A percentile compares a stretch with the other conserved stretches of the same genome.
Conservation (phyloP, 2,113 vertebrate species). For the Tragelaphus scriptus region DNA sequence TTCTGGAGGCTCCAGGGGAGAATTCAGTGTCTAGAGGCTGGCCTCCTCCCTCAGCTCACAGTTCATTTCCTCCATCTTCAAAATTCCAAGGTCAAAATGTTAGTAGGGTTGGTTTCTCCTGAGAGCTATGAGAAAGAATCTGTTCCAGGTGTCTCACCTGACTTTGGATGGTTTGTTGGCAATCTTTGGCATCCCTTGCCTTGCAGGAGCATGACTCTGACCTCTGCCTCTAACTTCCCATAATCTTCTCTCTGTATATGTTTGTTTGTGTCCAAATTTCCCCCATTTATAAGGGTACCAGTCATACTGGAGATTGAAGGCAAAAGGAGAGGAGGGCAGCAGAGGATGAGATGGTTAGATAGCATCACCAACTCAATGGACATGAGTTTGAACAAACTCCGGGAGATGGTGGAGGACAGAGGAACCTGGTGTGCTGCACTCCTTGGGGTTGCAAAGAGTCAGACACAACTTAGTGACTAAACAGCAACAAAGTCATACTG, state of each 20-base stretch:
- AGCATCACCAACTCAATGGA: neutral
- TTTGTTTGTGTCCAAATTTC: neutral
- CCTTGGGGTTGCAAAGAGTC: neutral
- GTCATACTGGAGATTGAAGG: neutral
- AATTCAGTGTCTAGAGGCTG: neutral
- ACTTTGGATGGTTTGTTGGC: neutral
- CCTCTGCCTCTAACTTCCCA: neutral
- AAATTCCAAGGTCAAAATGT: neutral
- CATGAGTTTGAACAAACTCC: neutral
- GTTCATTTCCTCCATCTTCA: neutral
- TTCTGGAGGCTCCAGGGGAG: neutral
- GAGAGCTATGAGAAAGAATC: no score
- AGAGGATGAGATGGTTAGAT: neutral
- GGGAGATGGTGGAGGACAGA: neutral
- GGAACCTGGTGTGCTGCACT: neutral
- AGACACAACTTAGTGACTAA: neutral
- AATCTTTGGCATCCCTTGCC: neutral
- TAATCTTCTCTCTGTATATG: fast-evolving
- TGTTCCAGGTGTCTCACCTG: neutral
- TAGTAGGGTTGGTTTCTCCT: neutral
- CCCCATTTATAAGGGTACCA: neutral
- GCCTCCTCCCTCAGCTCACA: fast-evolving
- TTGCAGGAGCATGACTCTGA: neutral
- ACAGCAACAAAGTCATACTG: neutral
- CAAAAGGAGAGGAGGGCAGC: neutral